phyloP scores from a whole-genome alignment of 2,797 vertebrate genomes.

The Acrocephalus scirpaceus region DNA sequence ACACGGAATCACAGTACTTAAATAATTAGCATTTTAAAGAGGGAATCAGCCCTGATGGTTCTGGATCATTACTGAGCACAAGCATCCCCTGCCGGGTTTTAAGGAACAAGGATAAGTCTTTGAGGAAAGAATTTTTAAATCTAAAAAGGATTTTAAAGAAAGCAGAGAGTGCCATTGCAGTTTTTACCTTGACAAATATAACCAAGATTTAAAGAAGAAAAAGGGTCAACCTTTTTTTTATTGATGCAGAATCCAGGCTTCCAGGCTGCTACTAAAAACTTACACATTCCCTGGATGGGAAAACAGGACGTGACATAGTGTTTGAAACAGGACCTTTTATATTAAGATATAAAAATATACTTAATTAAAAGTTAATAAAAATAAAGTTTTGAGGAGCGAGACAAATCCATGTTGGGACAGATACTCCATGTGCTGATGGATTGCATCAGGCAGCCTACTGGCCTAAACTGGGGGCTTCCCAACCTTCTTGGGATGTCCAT shows the following conservation, averaged over 20 bases:
- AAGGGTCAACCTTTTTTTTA: background rate
- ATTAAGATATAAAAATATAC: constrained; percentile 47
- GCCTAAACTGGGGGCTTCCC: background rate
- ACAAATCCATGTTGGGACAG: constrained; percentile 7
- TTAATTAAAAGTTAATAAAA: constrained; percentile 45
- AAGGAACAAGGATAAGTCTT: background rate
- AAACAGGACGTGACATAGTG: background rate
- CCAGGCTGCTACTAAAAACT: background rate
- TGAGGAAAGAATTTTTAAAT: background rate
- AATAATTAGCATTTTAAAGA: background rate
- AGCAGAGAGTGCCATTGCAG: background rate
- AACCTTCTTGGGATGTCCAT: background rate
- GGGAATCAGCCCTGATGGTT: background rate
- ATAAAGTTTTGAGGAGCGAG: constrained; percentile 24
- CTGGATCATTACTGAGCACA: background rate
- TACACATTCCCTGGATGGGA: background rate
- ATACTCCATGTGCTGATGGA: background rate
- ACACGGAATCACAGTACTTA: background rate
- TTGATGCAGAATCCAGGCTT: background rate
- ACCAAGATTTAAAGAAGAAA: background rate
- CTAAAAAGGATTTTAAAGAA: background rate
- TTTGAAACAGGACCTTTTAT: constrained; percentile 16
- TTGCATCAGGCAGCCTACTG: background rate
- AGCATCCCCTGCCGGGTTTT: background rate
- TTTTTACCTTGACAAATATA: background rate